Percentiles rank a stretch among this genome's conserved stretches.
phyloP scores from a whole-genome alignment of 2,888 invertebrate species.

The Cyclophora albipunctata region DNA sequence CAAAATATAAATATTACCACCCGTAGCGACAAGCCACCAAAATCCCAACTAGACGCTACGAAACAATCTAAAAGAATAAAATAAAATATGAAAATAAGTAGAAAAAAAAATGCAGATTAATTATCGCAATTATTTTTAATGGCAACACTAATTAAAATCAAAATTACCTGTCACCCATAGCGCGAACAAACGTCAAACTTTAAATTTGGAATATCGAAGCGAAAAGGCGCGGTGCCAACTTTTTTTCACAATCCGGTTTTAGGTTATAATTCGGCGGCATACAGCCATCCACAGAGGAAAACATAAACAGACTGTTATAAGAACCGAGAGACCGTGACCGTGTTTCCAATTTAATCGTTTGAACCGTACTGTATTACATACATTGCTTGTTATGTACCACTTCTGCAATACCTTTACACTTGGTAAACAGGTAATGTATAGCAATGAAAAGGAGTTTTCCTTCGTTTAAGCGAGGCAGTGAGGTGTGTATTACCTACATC shows the following conservation, averaged over 20 bases:
- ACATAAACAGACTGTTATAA: slow-evolving; percentile 49
- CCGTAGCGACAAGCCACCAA: slow-evolving; percentile 41
- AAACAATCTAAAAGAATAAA: slow-evolving; percentile 55
- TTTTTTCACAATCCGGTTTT: slow-evolving; percentile 42
- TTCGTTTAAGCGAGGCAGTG: too few relatives aligned
- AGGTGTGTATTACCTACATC: too few relatives aligned
- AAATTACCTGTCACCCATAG: slow-evolving; percentile 44
- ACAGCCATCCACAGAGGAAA: slow-evolving; percentile 53
- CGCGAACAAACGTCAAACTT: slow-evolving; percentile 26
- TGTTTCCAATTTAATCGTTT: slow-evolving; percentile 15
- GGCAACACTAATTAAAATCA: slow-evolving; percentile 28
- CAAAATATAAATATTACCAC: slow-evolving; percentile 31
- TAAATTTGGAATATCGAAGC: slow-evolving; percentile 16
- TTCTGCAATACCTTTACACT: background rate
- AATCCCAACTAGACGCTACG: slow-evolving; percentile 38
- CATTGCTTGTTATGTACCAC: slow-evolving; percentile 21
- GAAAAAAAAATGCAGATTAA: too few relatives aligned
- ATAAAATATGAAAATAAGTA: slow-evolving; percentile 1
- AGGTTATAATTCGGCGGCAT: slow-evolving; percentile 24
- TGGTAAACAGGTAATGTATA: slow-evolving; percentile 17
- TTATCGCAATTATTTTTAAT: too few relatives aligned
- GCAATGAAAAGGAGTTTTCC: background rate
- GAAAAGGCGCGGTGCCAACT: slow-evolving; percentile 23
- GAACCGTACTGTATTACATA: slow-evolving; percentile 6
- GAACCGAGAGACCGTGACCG: slow-evolving; percentile 24